Evolutionary conservation across 2,113 vertebrate genomes (phyloP), one percentile per base, ranked within the genome.

Genomic region (Hiodon alosoides): DNA sequence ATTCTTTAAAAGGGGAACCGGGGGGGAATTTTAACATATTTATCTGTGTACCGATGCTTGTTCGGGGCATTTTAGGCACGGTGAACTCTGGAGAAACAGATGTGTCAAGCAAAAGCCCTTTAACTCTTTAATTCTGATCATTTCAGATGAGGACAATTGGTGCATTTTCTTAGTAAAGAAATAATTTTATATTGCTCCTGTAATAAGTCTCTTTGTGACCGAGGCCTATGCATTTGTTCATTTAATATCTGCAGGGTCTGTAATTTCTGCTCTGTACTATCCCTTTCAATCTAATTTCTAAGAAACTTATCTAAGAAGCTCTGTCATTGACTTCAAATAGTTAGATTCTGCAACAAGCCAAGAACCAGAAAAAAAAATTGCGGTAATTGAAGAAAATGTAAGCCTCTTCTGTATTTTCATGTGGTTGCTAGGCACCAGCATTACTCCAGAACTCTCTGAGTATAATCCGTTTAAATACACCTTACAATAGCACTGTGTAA

Each of bases 371-470:
- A 59, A 59, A 48, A 11, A 17, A 47, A 3, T 58, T 46, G 69
- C 47, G 46, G 69, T 59, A 48, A 60, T 59, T 54, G 50, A 59
- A 8, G 69, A 59, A 60, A 71, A 71, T 14, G 69, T 47, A 7
- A 11, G 5, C 55, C 16, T 58, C 4, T 71, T 14, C 31, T 47
- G 53, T 48, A 48, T 59, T 59, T 59, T 46, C 46, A n/a, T 71
- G 54, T 3, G 17, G 31, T 71, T 71, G 69, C 69, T 50, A 71
- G 55, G 11, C 57, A 71, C 55, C 69, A 31, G 31, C 31, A 31
- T 31, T 31, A 31, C 31, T 31, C 2, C 31, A 31, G 31, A 31
- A 31, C 31, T 31, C 31, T 31, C 31, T 31, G 31, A 31, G 31
- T 31, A 31, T 31, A 31, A 31, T 31, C 31, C 2, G 31, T 31